phyloP scores from a whole-genome alignment of 2,888 invertebrate genomes.

The Coremacera marginata region DNA sequence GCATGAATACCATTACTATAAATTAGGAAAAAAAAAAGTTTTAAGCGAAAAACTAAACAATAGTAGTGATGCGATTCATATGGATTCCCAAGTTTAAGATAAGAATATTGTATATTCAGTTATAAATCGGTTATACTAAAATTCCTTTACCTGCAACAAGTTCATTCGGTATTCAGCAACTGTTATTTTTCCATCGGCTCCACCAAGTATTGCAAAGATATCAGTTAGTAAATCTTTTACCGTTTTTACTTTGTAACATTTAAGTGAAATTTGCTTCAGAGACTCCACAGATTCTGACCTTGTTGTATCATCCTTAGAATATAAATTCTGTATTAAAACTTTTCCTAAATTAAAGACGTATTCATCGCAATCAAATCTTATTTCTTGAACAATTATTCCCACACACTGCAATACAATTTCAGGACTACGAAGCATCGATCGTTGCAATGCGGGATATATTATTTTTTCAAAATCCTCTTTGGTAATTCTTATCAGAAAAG shows the following conservation, averaged over 20 bases:
- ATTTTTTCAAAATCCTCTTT: slow-evolving; percentile 79
- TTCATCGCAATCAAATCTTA: slow-evolving; percentile 82
- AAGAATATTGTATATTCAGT: no score
- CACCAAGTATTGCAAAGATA: slow-evolving; percentile 85
- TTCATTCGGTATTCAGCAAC: slow-evolving; percentile 90
- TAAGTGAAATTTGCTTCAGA: slow-evolving; percentile 77
- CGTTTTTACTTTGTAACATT: slow-evolving; percentile 77
- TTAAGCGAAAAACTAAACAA: no score
- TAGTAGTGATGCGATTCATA: no score
- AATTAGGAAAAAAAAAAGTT: no score
- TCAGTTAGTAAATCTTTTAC: slow-evolving; percentile 78
- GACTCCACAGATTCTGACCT: slow-evolving; percentile 82
- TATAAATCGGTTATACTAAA: no score
- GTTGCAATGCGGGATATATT: slow-evolving; percentile 87
- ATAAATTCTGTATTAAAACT: slow-evolving; percentile 84
- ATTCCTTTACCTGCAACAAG: slow-evolving; percentile 81
- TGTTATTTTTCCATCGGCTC: slow-evolving; percentile 91
- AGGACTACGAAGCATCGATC: slow-evolving; percentile 92
- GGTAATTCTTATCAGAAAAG: slow-evolving; percentile 75
- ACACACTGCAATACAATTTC: slow-evolving; percentile 89
- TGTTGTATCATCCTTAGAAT: slow-evolving; percentile 85
- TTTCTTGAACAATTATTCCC: slow-evolving; percentile 79
- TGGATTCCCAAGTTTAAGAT: no score
- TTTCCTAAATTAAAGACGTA: slow-evolving; percentile 85
- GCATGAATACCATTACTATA: no score